Conservation (phyloP, 2,797 vertebrate species). For the Esox lucius region DNA sequence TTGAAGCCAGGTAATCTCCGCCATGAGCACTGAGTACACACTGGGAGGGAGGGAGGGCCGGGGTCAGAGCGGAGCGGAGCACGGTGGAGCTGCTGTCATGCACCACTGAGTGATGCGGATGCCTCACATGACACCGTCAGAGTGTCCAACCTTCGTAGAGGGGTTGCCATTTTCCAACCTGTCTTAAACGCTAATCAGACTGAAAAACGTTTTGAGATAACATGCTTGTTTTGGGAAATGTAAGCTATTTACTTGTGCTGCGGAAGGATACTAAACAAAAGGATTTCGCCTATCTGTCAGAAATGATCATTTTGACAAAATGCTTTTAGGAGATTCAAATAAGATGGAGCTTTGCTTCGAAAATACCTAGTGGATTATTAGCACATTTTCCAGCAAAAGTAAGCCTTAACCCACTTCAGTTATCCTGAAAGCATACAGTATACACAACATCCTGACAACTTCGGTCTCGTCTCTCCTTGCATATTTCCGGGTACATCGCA, state of each 20-base stretch:
- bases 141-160: background rate
- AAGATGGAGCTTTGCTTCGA: no score
- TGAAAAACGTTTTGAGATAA: background rate
- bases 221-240: background rate
- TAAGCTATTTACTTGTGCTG: background rate
- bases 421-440: no score
- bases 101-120: conserved; percentile 40
- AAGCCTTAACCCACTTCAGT: background rate
- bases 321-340: no score
- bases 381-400: background rate
- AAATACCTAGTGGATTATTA: background rate
- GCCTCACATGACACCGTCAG: conserved; percentile 2
- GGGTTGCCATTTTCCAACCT: background rate
- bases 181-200: background rate
- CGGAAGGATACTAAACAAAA: no score
- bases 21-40: conserved; percentile 50
- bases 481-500: background rate
- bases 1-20: conserved; percentile 68
- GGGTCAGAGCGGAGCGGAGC: conserved; percentile 10
- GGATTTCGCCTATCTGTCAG: no score
- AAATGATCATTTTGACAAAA: no score
- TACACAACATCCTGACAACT: background rate
- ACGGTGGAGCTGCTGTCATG: conserved; percentile 16
- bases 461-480: background rate
- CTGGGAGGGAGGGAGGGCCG: conserved; percentile 22